Evolutionary conservation across 2,113 vertebrate genomes (phyloP).

Genomic region (Chrysemys picta): DNA sequence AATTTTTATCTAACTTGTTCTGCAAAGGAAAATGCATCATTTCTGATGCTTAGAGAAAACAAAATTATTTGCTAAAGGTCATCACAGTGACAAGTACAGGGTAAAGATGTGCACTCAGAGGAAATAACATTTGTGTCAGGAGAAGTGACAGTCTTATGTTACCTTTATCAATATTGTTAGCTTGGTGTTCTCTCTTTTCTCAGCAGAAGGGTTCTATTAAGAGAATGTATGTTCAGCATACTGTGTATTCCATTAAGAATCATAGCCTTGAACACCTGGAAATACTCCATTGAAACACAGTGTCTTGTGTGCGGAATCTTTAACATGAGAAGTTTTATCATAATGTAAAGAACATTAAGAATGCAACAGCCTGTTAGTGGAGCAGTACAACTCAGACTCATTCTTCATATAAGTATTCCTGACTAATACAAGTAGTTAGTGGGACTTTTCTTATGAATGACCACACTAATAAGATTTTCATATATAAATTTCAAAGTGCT

Average conservation of each 20-base stretch:
- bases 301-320: neutral
- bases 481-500: neutral
- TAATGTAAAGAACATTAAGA: neutral
- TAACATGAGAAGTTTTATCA: neutral
- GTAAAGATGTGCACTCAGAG: constrained; percentile 14
- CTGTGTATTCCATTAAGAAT: constrained; percentile 16
- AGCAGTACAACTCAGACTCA: neutral
- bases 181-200: neutral
- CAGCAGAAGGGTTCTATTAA: constrained; percentile 12
- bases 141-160: constrained; percentile 55
- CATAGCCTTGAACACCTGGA: neutral
- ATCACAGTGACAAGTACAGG: neutral
- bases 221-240: constrained; percentile 1
- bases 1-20: neutral
- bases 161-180: constrained; percentile 25
- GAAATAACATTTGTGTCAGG: constrained; percentile 35
- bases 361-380: neutral
- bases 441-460: neutral
- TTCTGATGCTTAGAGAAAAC: neutral
- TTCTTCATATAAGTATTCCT: neutral
- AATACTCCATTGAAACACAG: constrained; percentile 9
- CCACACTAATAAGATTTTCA: neutral
- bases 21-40: neutral
- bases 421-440: neutral
- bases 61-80: neutral